Evolutionary conservation across 2,113 vertebrate species (phyloP).

Genomic region (Neomonachus schauinslandi): DNA sequence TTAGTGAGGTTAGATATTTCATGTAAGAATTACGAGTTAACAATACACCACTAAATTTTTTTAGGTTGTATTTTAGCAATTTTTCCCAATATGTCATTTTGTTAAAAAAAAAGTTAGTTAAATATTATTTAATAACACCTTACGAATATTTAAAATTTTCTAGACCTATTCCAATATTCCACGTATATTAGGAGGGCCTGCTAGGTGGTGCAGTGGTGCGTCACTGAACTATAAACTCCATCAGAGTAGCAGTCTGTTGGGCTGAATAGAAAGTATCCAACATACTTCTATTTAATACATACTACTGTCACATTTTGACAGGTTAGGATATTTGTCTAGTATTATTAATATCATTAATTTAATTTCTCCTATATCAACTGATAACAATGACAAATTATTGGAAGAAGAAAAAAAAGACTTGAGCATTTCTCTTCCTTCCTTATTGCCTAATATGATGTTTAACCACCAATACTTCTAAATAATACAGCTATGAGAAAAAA

Average conservation of each 20-base stretch:
- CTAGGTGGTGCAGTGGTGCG: accelerated
- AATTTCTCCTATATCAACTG: neutral
- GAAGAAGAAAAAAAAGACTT: neutral
- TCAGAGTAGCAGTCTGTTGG: neutral
- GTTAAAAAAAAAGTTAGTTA: neutral
- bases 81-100: neutral
- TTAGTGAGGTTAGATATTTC: neutral
- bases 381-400: neutral
- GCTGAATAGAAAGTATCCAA: neutral
- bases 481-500: neutral
- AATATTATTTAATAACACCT: neutral
- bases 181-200: neutral
- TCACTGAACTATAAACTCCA: neutral
- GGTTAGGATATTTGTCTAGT: neutral
- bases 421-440: neutral
- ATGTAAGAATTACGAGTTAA: constrained; percentile 10
- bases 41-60: neutral
- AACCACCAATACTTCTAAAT: neutral
- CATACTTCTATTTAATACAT: neutral
- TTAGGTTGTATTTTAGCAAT: neutral
- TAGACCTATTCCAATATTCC: neutral
- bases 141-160: neutral
- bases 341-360: neutral
- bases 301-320: neutral
- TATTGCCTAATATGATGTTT: neutral